These are phyloP conservation scores for Crenichthys baileyi DNA, from an alignment of 2,797 vertebrate species.

Conservation along the genomic window DNA sequence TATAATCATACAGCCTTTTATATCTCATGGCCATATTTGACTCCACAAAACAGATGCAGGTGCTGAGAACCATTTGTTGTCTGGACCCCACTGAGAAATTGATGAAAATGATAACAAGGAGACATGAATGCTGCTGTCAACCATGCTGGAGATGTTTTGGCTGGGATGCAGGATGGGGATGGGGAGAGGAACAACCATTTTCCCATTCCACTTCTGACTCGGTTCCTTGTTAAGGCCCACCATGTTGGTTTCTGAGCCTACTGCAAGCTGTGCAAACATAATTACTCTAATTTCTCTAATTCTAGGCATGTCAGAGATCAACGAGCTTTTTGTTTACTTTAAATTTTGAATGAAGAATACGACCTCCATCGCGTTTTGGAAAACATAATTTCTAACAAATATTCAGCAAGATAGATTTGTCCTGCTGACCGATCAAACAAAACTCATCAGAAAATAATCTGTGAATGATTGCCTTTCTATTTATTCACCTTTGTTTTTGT, in stretches of 20 bases:
- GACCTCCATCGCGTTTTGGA: conserved; percentile 28
- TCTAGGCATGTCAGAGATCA: conserved; percentile 68
- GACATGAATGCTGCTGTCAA: conserved; percentile 43
- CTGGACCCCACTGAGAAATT: conserved; percentile 56
- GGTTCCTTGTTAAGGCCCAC: conserved; percentile 66
- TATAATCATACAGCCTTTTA: conserved; percentile 52
- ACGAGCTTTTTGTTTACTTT: conserved; percentile 61
- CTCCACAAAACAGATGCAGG: conserved; percentile 28
- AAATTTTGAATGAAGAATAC: conserved; percentile 41
- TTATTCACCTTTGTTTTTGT: not conserved
- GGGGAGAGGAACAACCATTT: conserved; percentile 42
- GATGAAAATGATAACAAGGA: conserved; percentile 67
- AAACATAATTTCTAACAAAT: conserved; percentile 9
- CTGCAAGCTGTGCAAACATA: conserved; percentile 77
- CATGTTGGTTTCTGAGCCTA: conserved; percentile 63
- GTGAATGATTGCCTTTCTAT: not conserved
- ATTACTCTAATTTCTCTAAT: conserved; percentile 65
- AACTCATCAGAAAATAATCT: not conserved
- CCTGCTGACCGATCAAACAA: not conserved
- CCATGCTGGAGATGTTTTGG: conserved; percentile 54
- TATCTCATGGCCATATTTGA: conserved; percentile 49
- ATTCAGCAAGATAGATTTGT: conserved; percentile 13
- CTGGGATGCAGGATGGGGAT: conserved; percentile 48
- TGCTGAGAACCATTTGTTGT: conserved; percentile 43
- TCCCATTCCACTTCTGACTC: conserved; percentile 60